Evolutionary conservation across 2,888 invertebrate genomes (phyloP), one percentile per base, ranked within the genome.

Genomic region (Saturnia pavonia): DNA sequence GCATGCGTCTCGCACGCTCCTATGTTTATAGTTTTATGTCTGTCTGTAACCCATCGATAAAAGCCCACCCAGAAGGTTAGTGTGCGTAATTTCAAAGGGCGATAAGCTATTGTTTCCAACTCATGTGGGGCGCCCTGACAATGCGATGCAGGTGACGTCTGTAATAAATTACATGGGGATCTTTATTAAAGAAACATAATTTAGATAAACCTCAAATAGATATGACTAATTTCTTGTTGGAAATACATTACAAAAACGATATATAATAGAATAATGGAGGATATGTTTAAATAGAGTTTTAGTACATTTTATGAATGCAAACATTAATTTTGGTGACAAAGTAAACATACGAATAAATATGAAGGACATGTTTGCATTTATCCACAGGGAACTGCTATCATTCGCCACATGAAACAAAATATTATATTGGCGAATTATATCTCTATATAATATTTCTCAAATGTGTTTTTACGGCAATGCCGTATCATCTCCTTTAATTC

Each of bases 51-150:
- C 77, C 76, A 79, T 80, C 78, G 77, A 34, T 80, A 75, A 70
- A 73, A 73, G 88, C 84, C 91, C 91, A 91, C 91, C 91, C 92
- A 89, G 76, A 82, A 81, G 76, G 77, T 79, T 78, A 85, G 87
- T 88, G 85, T 88, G 77, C 76, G 75, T 81, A 80, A 81, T 80
- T 78, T 80, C 74, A 83, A 80, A 81, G 80, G 83, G 80, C 82
- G 82, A 84, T 82, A 85, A 82, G 78, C 78, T 81, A 85, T 90
- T 88, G 89, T 90, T 86, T 86, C 78, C 75, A 75, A 34, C 74
- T 65, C 70, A 75, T 75, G 74, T 75, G 74, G 81, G 81, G 82
- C 79, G 82, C 80, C 77, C 81, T 79, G 82, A 79, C 79, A 75
- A 74, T 74, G 78, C 78, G 75, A 76, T 82, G 84, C 88, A 87